Conservation (phyloP, 2,113 vertebrate genomes). For the Tyto alba region DNA sequence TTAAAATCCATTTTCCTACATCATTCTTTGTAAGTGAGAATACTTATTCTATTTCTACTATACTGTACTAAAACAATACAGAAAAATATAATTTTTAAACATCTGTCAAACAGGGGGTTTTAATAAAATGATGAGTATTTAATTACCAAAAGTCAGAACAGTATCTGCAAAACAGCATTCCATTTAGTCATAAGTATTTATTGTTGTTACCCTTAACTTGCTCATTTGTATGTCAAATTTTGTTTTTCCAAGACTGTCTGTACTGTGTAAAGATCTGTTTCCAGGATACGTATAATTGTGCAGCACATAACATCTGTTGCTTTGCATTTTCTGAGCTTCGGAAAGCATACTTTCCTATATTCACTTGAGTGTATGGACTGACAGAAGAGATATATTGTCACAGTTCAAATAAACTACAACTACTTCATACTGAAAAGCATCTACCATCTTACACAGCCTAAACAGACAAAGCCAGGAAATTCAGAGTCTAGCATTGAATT, state of each 20-base stretch:
- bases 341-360: conserved; percentile 31
- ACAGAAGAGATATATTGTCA: conserved; percentile 41
- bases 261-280: conserved; percentile 73
- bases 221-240: conserved; percentile 66
- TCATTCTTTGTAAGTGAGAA: background rate
- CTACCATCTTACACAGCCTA: background rate
- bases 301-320: conserved; percentile 77
- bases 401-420: conserved; percentile 50
- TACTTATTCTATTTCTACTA: background rate
- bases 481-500: background rate
- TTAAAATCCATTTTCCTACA: background rate
- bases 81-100: background rate
- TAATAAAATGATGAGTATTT: background rate
- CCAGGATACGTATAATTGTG: conserved; percentile 72
- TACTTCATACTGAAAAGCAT: background rate
- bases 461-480: background rate
- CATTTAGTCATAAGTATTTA: conserved; percentile 55
- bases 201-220: conserved; percentile 67
- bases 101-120: background rate
- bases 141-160: background rate
- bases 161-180: conserved; percentile 46
- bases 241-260: conserved; percentile 69
- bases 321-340: conserved; percentile 61
- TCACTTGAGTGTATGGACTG: conserved; percentile 27
- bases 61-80: background rate